phyloP scores from a whole-genome alignment of 2,797 vertebrate genomes.

The Sebastes variabilis region DNA sequence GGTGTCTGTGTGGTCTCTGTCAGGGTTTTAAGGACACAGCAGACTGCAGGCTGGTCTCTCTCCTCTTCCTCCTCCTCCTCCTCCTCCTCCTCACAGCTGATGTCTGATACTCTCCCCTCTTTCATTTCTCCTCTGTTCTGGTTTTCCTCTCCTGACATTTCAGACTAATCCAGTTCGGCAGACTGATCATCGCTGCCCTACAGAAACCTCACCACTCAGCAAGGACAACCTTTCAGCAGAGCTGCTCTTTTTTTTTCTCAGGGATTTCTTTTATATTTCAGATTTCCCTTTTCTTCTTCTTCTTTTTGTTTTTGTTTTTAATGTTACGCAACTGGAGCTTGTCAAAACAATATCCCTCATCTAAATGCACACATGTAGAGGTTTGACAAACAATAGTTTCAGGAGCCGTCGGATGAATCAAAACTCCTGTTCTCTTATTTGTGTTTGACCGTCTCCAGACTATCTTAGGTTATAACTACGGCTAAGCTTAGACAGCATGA shows the following conservation, averaged over 20 bases:
- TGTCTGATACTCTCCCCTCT: constrained; percentile 50
- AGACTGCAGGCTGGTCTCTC: constrained; percentile 39
- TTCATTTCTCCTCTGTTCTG: constrained; percentile 63
- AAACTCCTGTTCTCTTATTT: not conserved
- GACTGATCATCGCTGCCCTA: constrained; percentile 63
- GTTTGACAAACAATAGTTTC: not conserved
- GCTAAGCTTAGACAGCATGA: not conserved
- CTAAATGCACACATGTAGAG: not conserved
- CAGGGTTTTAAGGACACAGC: constrained; percentile 50
- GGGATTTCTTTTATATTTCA: not conserved
- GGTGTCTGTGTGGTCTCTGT: not conserved
- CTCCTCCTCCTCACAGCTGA: constrained; percentile 48
- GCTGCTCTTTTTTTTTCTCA: constrained; percentile 9
- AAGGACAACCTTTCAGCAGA: constrained; percentile 30
- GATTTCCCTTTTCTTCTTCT: not conserved
- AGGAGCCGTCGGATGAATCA: not conserved
- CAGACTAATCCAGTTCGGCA: constrained; percentile 59
- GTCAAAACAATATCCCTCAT: not conserved
- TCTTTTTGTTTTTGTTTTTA: not conserved
- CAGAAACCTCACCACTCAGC: constrained; percentile 41
- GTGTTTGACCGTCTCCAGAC: not conserved
- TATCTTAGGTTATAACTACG: not conserved
- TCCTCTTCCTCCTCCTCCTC: too few relatives aligned
- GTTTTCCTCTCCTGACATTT: constrained; percentile 68
- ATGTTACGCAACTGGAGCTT: not conserved